phyloP scores from a whole-genome alignment of 1,140 invertebrate species.

The Mamestra configurata region DNA sequence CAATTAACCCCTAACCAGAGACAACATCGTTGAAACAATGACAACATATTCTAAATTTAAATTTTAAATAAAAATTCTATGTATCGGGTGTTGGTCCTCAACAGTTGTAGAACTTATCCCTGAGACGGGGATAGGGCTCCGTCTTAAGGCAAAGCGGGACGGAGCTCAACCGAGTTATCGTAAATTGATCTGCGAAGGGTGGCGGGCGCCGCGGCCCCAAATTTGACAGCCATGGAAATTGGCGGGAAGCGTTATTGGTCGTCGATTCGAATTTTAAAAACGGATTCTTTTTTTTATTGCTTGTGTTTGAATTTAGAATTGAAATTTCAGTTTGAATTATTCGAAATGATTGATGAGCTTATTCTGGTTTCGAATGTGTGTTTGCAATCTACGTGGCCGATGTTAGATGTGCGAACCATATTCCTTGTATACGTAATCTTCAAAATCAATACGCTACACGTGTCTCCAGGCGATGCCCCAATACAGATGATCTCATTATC shows the following conservation, averaged over 20 bases:
- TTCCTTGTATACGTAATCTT: constrained; percentile 26
- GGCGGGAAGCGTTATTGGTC: constrained; percentile 85
- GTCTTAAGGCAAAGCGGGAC: constrained; percentile 81
- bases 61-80: constrained; percentile 29
- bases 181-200: constrained; percentile 84
- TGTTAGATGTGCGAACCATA: neutral
- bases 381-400: neutral
- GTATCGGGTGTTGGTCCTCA: constrained; percentile 59
- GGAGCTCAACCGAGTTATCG: constrained; percentile 79
- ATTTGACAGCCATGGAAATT: constrained; percentile 87
- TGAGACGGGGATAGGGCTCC: constrained; percentile 75
- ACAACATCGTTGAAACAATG: constrained; percentile 5
- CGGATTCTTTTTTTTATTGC: constrained; percentile 51
- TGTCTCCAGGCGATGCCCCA: constrained; percentile 33
- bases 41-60: constrained; percentile 24
- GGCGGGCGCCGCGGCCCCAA: constrained; percentile 73
- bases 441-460: constrained; percentile 40
- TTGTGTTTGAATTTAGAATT: constrained; percentile 56
- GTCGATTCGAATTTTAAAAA: constrained; percentile 57
- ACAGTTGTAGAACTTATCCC: constrained; percentile 79
- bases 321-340: constrained; percentile 44
- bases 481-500: constrained; percentile 31
- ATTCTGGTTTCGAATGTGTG: constrained; percentile 6
- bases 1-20: constrained; percentile 4
- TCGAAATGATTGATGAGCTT: neutral